Evolutionary conservation across 2,888 invertebrate species (phyloP), one percentile per base, ranked within the genome.

Genomic region (Nemotelus pantherinus): DNA sequence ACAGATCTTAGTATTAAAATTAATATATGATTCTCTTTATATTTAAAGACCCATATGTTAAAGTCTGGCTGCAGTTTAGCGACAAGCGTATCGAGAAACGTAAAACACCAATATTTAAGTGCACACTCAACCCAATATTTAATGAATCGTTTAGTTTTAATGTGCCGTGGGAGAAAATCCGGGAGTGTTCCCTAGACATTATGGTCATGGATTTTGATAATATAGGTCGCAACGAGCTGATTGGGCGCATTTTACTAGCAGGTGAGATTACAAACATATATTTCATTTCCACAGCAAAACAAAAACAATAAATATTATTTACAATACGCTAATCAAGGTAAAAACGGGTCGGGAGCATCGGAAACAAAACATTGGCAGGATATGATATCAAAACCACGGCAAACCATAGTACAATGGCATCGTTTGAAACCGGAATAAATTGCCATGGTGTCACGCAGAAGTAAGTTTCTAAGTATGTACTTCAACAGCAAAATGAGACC

Each of bases 281-380:
- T 25, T 25, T 25, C 25, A 25, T 25, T 25, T 25, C 25, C 25
- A 25, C 25, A 25, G 25, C 25, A 25, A 25, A 25, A 25, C 25
- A 0, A 25, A 25, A 25, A 25, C 25, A 25, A 25, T 25, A 25
- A 25, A 25, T 25, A 25, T 25, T 25, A 25, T 25, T 25, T 25
- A 25, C 25, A 25, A 25, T 25, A 25, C 25, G 25, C 25, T 25
- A 25, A 25, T 25, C 25, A 91, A 95, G 96, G 95, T 77, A 96
- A 96, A 88, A 96, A 95, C 84, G 95, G 95, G 9, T 97, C 96
- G 76, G 98, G 98, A 1, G 97, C 97, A 39, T 93, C 95, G 77
- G 98, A 98, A 88, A 96, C 96, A 55, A 97, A 97, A 86, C 98
- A 98, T 87, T 98, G 98, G 98, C 97, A 97, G 85, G 98, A 98